phyloP scores from a whole-genome alignment of 1,140 invertebrate species.

The Zophobas morio region DNA sequence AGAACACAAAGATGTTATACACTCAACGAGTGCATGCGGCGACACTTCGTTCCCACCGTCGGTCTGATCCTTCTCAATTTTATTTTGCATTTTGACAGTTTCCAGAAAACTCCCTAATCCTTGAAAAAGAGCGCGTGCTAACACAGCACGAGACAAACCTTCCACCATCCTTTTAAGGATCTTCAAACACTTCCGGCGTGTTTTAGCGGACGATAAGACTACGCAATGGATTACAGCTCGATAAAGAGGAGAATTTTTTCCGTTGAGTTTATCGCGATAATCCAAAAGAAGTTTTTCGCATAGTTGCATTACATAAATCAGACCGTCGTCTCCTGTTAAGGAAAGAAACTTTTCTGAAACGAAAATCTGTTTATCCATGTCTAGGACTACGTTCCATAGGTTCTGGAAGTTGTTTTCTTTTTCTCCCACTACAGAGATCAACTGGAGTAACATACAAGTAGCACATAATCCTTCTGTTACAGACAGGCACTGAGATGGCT shows the following conservation, averaged over 20 bases:
- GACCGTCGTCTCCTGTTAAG: slow-evolving; percentile 78
- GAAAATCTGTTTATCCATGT: slow-evolving; percentile 85
- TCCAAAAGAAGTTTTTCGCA: slow-evolving; percentile 77
- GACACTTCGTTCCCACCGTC: slow-evolving; percentile 50
- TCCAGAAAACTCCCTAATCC: slow-evolving; percentile 75
- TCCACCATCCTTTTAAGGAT: slow-evolving; percentile 64
- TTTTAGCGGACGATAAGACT: slow-evolving; percentile 67
- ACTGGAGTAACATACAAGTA: slow-evolving; percentile 79
- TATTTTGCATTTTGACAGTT: slow-evolving; percentile 69
- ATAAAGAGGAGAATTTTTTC: slow-evolving; percentile 73
- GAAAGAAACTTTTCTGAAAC: slow-evolving; percentile 83
- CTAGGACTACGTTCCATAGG: slow-evolving; percentile 80
- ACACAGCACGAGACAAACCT: slow-evolving; percentile 64
- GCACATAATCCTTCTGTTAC: slow-evolving; percentile 87
- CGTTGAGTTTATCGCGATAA: slow-evolving; percentile 73
- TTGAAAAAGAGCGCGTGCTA: slow-evolving; percentile 71
- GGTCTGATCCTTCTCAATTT: slow-evolving; percentile 45
- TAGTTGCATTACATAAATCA: slow-evolving; percentile 75
- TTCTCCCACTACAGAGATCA: slow-evolving; percentile 73
- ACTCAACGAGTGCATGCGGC: slow-evolving; percentile 65
- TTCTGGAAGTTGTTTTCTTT: slow-evolving; percentile 71
- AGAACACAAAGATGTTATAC: slow-evolving; percentile 71
- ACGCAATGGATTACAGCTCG: slow-evolving; percentile 77
- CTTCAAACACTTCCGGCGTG: slow-evolving; percentile 64
- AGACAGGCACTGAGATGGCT: slow-evolving; percentile 74